Evolutionary conservation across 2,888 invertebrate species (phyloP).

Genomic region (Apotomis capreana): DNA sequence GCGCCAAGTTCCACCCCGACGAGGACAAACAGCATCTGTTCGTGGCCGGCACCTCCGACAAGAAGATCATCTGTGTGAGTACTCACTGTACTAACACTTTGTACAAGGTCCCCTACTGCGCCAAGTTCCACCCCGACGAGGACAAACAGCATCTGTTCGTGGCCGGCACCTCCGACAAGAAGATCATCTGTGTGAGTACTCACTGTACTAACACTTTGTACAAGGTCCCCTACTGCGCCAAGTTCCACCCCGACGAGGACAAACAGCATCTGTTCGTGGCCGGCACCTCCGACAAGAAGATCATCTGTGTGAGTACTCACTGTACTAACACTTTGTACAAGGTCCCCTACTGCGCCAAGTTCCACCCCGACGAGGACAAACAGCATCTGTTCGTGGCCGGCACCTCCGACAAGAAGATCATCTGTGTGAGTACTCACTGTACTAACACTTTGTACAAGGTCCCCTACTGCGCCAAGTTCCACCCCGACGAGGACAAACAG

Average conservation of each 20-base stretch:
- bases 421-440: constrained; percentile 89
- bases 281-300: constrained; percentile 99
- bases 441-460: constrained; percentile 93
- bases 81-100: not conserved
- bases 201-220: not conserved
- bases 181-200: constrained; percentile 96
- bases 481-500: constrained; percentile 98
- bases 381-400: constrained; percentile 99
- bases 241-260: constrained; percentile 98
- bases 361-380: constrained; percentile 98
- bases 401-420: constrained; percentile 99
- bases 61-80: constrained; percentile 99
- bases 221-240: constrained; percentile 93
- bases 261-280: constrained; percentile 99
- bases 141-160: constrained; percentile 99
- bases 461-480: constrained; percentile 98
- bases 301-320: constrained; percentile 93
- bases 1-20: constrained; percentile 99
- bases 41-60: constrained; percentile 99
- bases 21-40: constrained; percentile 98
- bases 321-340: constrained; percentile 90
- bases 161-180: constrained; percentile 99
- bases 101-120: constrained; percentile 90
- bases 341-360: constrained; percentile 99
- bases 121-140: constrained; percentile 98